Conservation (phyloP, 2,797 vertebrate genomes). For the Scleropages formosus region DNA sequence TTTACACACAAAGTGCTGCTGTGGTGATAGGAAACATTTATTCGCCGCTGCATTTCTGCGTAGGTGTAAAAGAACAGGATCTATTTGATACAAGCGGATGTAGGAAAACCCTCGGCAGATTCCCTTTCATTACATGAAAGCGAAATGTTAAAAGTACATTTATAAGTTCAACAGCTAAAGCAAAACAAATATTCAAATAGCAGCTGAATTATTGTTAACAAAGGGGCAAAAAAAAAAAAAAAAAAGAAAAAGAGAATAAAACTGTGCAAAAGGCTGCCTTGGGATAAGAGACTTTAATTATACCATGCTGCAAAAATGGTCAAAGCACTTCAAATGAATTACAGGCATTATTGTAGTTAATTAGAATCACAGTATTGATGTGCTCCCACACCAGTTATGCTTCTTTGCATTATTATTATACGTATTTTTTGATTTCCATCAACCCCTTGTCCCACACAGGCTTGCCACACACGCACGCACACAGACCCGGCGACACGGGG, state of each 20-base stretch:
- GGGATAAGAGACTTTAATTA: slow-evolving; percentile 6
- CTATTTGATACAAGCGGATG: background rate
- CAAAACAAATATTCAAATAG: background rate
- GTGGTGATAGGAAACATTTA: background rate
- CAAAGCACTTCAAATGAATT: slow-evolving; percentile 10
- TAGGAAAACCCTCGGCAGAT: background rate
- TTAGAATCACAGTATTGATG: too few relatives aligned
- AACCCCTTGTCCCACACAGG: too few relatives aligned
- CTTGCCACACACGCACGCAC: too few relatives aligned
- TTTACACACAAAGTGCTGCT: background rate
- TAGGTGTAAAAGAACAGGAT: background rate
- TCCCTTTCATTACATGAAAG: background rate
- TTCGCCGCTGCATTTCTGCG: background rate
- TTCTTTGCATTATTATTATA: background rate
- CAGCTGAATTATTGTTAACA: background rate
- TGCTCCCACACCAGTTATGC: background rate
- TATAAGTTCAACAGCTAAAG: background rate
- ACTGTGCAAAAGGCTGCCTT: background rate
- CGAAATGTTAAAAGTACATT: background rate
- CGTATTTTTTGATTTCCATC: too few relatives aligned
- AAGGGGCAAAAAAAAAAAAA: background rate
- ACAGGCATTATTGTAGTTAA: too few relatives aligned
- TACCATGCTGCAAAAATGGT: slow-evolving; percentile 7
- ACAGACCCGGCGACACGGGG: too few relatives aligned
- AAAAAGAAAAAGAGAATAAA: background rate